Base-by-base conservation (phyloP, 2,797 vertebrate species). In the Chelidonichthys spinosus region DNA sequence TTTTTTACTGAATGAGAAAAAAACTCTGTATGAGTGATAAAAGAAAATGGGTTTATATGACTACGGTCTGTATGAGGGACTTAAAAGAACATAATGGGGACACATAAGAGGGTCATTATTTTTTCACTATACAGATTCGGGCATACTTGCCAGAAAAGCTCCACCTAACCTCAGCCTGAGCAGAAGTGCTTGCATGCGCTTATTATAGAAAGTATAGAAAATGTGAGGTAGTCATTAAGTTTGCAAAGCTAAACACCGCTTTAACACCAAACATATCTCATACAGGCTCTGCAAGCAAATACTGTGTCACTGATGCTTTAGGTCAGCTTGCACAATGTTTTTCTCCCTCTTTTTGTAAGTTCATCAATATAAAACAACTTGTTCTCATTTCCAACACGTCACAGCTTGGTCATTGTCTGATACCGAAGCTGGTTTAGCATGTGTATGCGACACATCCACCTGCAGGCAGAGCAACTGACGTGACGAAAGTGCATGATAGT, bases 1-100 rank as follows among this genome's bases (percentile, higher is more conserved):
- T 78, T 61, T 25, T 68, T 79, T n/a, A 64, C 15, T 50, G 54
- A 56, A 61, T 5, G 5, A 43, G 17, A 63, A 3, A 43, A 58
- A 73, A 50, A 43, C 10, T 46, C 1, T 7, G 33, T 54, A 13
- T 40, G 17, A 39, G 35, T 11, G 7, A 56, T 11, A 1, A 9
- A 0, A 60, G 14, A 40, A 13, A 65, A 39, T 1, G 32, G 42
- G 11, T 47, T 61, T 18, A n/a, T 3, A 13, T 14, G 6, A 5
- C 17, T 1, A 10, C n/a, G 53, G 33, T 33, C 25, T 66, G 11
- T 17, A 9, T n/a, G 4, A 49, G 43, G 59, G 9, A 37, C 6
- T 13, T 33, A 62, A 46, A 6, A 17, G 8, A 35, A 17, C 42
- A 44, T 5, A 14, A 32, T 15, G 40, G 18, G 18, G 4, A 15